Percentiles rank a stretch among this genome's conserved stretches.
Conservation (phyloP, 2,888 invertebrate species). For the Nasonia oneida region DNA sequence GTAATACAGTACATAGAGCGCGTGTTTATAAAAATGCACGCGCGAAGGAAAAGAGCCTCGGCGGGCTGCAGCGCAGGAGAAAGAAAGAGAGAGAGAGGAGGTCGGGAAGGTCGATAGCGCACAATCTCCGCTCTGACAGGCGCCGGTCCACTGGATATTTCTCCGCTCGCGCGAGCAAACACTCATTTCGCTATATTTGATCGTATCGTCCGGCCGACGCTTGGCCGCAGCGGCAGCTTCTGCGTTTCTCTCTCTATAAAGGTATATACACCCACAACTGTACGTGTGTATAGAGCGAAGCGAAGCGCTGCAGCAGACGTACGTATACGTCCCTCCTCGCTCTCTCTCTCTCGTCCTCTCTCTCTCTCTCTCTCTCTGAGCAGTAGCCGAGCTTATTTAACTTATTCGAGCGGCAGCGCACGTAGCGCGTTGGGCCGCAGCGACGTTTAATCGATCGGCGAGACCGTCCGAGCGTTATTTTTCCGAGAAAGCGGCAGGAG, state of each 20-base stretch:
- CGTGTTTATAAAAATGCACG: conserved; percentile 1
- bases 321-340: not conserved
- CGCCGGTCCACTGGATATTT: conserved; percentile 55
- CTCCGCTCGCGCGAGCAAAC: conserved; percentile 59
- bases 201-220: conserved; percentile 56
- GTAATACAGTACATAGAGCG: conserved; percentile 9
- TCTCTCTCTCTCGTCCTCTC: not conserved
- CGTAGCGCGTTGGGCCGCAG: not conserved
- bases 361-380: too few relatives aligned
- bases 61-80: not conserved
- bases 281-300: not conserved
- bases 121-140: conserved; percentile 46
- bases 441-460: conserved; percentile 18
- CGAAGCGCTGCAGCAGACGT: not conserved
- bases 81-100: not conserved
- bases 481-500: not conserved
- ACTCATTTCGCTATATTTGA: conserved; percentile 64
- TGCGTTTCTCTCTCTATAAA: not conserved
- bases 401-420: conserved; percentile 47
- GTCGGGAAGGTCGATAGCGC: conserved; percentile 24
- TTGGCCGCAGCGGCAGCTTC: conserved; percentile 12
- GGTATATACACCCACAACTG: not conserved
- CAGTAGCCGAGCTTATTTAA: conserved; percentile 44
- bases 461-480: conserved; percentile 17
- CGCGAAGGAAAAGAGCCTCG: not conserved